These are phyloP conservation scores for Lerista edwardsae DNA, from an alignment of 2,797 vertebrate genomes.

Conservation along the genomic window DNA sequence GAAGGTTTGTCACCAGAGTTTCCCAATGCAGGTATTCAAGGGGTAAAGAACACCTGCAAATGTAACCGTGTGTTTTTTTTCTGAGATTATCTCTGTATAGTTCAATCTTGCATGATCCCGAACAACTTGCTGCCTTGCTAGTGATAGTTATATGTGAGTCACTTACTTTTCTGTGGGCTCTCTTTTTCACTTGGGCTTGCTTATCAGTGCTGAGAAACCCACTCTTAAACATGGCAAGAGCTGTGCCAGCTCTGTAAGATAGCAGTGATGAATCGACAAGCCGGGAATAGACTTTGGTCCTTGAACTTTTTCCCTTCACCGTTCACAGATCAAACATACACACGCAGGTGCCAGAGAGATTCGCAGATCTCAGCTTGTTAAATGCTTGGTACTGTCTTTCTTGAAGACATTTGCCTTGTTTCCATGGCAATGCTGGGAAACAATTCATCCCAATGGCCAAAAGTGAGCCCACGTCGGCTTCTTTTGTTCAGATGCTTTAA, in stretches of 20 bases:
- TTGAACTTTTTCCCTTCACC: background rate
- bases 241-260: background rate
- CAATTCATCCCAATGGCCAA: background rate
- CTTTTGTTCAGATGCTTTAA: background rate
- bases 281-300: background rate
- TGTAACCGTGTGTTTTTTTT: background rate
- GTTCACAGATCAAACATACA: background rate
- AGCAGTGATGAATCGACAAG: constrained; percentile 25
- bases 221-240: constrained; percentile 28
- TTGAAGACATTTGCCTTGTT: background rate
- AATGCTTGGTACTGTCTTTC: constrained; percentile 3
- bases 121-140: background rate
- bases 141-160: background rate
- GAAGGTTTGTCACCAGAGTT: background rate
- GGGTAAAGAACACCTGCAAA: background rate
- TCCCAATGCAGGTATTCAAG: background rate
- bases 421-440: rapidly evolving
- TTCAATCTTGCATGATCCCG: background rate
- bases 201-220: constrained; percentile 20
- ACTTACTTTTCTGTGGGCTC: background rate
- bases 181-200: background rate
- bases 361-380: background rate
- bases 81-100: background rate
- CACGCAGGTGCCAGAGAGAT: background rate
- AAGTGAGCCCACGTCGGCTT: background rate